Percentiles rank a stretch among this genome's conserved stretches.
phyloP scores from a whole-genome alignment of 2,888 invertebrate genomes.

The Tridacna gigas region DNA sequence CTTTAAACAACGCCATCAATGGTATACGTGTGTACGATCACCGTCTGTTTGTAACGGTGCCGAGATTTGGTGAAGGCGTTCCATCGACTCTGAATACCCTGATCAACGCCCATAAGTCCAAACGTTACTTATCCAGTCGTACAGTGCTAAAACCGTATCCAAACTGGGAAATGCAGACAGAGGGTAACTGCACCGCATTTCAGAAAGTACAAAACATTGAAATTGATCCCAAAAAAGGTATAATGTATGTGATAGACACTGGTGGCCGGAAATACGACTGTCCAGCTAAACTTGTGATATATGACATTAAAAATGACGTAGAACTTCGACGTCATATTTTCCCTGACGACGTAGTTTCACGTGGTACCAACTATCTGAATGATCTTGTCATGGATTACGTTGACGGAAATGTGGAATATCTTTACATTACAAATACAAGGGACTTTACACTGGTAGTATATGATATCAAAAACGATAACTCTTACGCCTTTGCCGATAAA shows the following conservation, averaged over 20 bases:
- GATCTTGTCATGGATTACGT: conserved; percentile 77
- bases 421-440: conserved; percentile 74
- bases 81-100: conserved; percentile 73
- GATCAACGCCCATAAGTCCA: conserved; percentile 51
- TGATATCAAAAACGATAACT: conserved; percentile 63
- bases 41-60: conserved; percentile 74
- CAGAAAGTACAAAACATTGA: conserved; percentile 79
- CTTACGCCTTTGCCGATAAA: conserved; percentile 67
- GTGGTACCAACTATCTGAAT: conserved; percentile 70
- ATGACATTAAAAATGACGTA: conserved; percentile 65
- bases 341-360: conserved; percentile 67
- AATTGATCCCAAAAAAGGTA: conserved; percentile 75
- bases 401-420: conserved; percentile 68
- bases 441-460: conserved; percentile 72
- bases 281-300: conserved; percentile 76
- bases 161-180: conserved; percentile 71
- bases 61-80: conserved; percentile 72
- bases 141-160: conserved; percentile 73
- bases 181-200: conserved; percentile 75
- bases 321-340: conserved; percentile 69
- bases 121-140: conserved; percentile 51
- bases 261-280: conserved; percentile 67
- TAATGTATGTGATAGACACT: conserved; percentile 78
- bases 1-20: conserved; percentile 68
- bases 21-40: conserved; percentile 72